Base-by-base conservation (phyloP, 2,888 invertebrate genomes). In the Dendrolimus houi region DNA sequence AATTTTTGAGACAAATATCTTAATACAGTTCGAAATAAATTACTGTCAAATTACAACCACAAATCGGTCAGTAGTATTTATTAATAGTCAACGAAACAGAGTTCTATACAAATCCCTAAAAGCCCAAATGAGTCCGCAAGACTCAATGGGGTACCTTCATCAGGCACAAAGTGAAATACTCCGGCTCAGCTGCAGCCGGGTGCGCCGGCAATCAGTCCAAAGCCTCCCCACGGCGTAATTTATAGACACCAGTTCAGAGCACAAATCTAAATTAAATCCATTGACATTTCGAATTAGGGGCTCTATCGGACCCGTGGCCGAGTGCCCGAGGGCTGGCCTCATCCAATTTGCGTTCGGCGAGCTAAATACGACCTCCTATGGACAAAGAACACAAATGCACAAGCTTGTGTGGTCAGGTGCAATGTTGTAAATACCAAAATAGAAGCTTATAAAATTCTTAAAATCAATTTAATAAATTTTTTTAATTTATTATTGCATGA, bases 191-290 rank as follows among this genome's bases (percentile, higher is more conserved):
- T 47, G 47, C 47, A 47, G 71, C 71, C 64, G 65, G 75, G 72
- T 69, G 70, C 67, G 65, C 62, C 64, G 67, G 68, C 65, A 47
- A 47, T 47, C 47, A 47, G 47, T 47, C 47, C 47, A 47, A 47
- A 47, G 47, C 9, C 9, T 10, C 9, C 47, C 41, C 42, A 54
- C 47, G 12, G 54, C 47, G 3, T 10, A 47, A 47, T 47, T 47
- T 47, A 47, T 47, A 47, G 47, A 47, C 47, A 47, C 47, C 54
- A 52, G 55, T 63, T 68, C 68, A 69, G 70, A 68, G 72, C 73
- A 74, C 71, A 78, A 77, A 81, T 84, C 82, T 77, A 80, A 83
- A 84, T 85, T 84, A 85, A 81, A 80, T 71, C 80, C 77, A 85
- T 85, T 83, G 84, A 81, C 79, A 77, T 79, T 76, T 72, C 66